Evolutionary conservation across 2,888 invertebrate species (phyloP).

Genomic region (Vanessa cardui): DNA sequence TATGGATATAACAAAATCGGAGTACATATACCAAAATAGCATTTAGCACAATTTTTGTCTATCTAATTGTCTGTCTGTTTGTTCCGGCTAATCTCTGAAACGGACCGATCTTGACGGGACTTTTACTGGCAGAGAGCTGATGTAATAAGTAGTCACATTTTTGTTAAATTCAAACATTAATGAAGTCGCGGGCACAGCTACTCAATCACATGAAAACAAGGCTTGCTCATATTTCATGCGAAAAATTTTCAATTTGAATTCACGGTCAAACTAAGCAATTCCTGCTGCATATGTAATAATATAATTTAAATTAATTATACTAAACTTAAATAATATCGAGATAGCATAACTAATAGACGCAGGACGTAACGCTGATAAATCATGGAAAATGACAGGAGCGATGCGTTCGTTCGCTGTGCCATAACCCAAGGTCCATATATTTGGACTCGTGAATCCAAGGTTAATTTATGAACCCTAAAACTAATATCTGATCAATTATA

Average conservation of each 20-base stretch:
- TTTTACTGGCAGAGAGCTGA: too few species aligned
- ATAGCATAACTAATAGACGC: conserved; percentile 21
- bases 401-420: conserved; percentile 43
- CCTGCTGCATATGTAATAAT: background rate
- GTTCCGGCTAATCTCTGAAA: too few species aligned
- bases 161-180: too few species aligned
- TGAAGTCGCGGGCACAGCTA: too few species aligned
- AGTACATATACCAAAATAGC: too few species aligned
- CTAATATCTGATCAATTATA: background rate
- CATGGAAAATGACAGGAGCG: conserved; percentile 54
- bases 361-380: conserved; percentile 51
- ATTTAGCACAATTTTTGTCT: too few species aligned
- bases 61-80: too few species aligned
- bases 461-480: conserved; percentile 10
- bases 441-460: conserved; percentile 6
- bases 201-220: too few species aligned
- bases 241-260: too few species aligned
- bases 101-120: too few species aligned
- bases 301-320: background rate
- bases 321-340: background rate
- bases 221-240: background rate
- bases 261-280: background rate
- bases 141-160: too few species aligned
- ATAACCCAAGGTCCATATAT: conserved; percentile 7
- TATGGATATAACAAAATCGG: too few species aligned